A percentile compares a stretch with the other conserved stretches of the same genome.
phyloP scores from a whole-genome alignment of 2,888 invertebrate genomes.

The Zygaena filipendulae region DNA sequence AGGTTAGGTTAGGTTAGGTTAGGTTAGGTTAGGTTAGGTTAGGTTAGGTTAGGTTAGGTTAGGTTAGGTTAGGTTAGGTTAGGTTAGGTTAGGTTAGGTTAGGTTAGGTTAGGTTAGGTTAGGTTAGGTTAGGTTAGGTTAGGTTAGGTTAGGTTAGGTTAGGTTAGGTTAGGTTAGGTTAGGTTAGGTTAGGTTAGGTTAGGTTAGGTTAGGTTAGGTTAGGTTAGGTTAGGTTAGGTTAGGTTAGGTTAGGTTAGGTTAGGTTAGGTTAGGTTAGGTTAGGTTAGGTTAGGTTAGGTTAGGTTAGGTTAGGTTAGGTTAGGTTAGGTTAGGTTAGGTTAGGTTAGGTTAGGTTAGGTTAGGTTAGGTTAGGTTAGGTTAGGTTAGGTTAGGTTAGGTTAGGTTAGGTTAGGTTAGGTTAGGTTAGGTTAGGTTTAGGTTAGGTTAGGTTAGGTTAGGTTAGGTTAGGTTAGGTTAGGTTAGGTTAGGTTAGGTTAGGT shows the following conservation, averaged over 20 bases:
- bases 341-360: constrained; percentile 16
- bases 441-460: too few species aligned
- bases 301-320: constrained; percentile 13
- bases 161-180: too few species aligned
- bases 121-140: too few species aligned
- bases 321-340: constrained; percentile 13
- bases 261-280: constrained; percentile 2
- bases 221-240: too few species aligned
- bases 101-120: too few species aligned
- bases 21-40: constrained; percentile 6
- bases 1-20: constrained; percentile 20
- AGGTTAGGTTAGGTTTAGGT: constrained; percentile 19
- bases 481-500: constrained; percentile 15
- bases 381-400: constrained; percentile 16
- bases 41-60: too few species aligned
- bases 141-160: too few species aligned
- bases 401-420: constrained; percentile 16
- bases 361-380: constrained; percentile 18
- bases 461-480: constrained; percentile 14
- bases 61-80: too few species aligned
- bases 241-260: constrained; percentile 9
- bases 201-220: too few species aligned
- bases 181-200: too few species aligned
- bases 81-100: too few species aligned
- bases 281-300: constrained; percentile 2